Base-by-base conservation (phyloP, 2,797 vertebrate species). In the Coreius guichenoti region DNA sequence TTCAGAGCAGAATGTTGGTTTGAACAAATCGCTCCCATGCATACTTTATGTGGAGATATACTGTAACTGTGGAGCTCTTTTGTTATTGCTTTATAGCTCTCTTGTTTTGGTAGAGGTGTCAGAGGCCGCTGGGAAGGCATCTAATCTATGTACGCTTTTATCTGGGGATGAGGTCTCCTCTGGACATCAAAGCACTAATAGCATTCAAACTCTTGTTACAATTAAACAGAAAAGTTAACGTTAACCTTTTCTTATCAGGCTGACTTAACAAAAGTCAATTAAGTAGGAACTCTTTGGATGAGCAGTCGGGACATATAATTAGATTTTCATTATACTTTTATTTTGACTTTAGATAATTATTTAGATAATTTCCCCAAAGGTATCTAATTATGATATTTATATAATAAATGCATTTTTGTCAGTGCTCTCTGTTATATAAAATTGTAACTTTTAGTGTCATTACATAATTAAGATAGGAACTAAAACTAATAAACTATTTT, bases 221-320 rank as follows among this genome's bases (percentile, higher is more conserved):
- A 80, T 82, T 79, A 19, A 84, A 82, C 51, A 43, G 67, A 81
- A 72, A 88, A 86, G 54, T 85, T 87, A 33, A 63, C 17, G 21
- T 85, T 77, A 73, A 33, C 45, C 72, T 26, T 39, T 63, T 70
- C 86, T 78, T 87, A 85, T 81, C 82, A 61, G 19, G n/a, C 45
- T 73, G 72, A 84, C 70, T 26, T 61, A 36, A 26, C 26, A 13
- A 43, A 84, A 87, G 72, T 45, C 78, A 77, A 81, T 87, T 81
- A 87, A 54, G 61, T 5, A 19, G 76, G 43, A 16, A 23, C 70
- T 72, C 26, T 74, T 75, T 81, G 77, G 29, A 58, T 47, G 39
- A 49, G 56, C 73, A 63, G 39, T 63, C 51, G 17, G 21, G 29
- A 77, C 69, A 17, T 51, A 45, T 80, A 69, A 81, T 54, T 63